phyloP scores from a whole-genome alignment of 2,888 invertebrate genomes.

The Boloria selene region DNA sequence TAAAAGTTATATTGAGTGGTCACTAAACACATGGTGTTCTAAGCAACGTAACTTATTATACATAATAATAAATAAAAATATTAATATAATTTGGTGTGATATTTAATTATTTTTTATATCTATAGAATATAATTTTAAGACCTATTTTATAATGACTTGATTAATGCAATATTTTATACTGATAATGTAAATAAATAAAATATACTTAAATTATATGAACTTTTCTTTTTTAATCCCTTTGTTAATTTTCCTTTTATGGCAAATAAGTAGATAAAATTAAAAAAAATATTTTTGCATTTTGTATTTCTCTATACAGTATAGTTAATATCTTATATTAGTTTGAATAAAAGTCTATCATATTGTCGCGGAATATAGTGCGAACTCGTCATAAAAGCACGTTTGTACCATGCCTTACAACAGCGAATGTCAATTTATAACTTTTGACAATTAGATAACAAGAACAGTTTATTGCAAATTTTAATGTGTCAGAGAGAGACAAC shows the following conservation, averaged over 20 bases:
- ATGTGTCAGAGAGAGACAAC: no score
- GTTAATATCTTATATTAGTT: not conserved
- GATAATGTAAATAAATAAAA: conserved; percentile 41
- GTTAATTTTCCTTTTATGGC: not conserved
- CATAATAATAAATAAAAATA: conserved; percentile 6
- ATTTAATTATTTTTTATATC: conserved; percentile 44
- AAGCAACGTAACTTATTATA: conserved; percentile 6
- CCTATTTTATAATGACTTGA: conserved; percentile 15
- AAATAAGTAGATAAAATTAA: not conserved
- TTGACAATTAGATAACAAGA: no score
- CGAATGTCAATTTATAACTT: no score
- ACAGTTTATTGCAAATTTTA: no score
- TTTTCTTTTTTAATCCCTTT: conserved; percentile 42
- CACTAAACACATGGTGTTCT: not conserved
- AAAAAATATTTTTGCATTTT: not conserved
- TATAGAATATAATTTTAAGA: conserved; percentile 6
- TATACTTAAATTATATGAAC: conserved; percentile 22
- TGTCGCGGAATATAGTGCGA: no score
- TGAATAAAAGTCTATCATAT: no score
- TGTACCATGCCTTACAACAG: no score
- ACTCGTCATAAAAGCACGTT: no score
- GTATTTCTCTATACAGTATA: not conserved
- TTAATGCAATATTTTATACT: conserved; percentile 38
- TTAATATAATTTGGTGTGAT: conserved; percentile 60
- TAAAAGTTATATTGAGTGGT: conserved; percentile 1